Evolutionary conservation across 2,113 vertebrate species (phyloP), one percentile per base, ranked within the genome.

Genomic region (Athene cunicularia): DNA sequence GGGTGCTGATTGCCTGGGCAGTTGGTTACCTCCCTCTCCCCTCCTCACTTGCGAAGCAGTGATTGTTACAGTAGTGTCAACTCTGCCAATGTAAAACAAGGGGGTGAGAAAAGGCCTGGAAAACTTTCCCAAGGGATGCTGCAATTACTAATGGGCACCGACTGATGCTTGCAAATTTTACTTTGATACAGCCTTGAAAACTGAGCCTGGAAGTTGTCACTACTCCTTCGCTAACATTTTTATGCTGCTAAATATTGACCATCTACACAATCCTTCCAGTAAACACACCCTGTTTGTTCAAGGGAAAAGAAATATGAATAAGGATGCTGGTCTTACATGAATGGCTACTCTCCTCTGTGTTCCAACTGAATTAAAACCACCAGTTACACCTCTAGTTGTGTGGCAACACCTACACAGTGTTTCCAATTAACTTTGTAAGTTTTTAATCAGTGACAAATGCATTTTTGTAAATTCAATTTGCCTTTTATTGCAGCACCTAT

Each of bases 381-480:
- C 97, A 94, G 89, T 98, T 97, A 98, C 98, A 98, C 98, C 97
- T 98, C 98, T 35, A 98, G 98, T 97, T 98, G 98, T 98, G 98
- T 98, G 98, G 98, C 97, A 98, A 98, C 98, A 98, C 98, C 98
- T 98, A 97, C 94, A 90, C 88, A 88, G 98, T 98, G 98, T 98
- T 98, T 98, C 98, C 98, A 98, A 98, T 98, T 98, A 98, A 98
- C 98, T 98, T 98, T 98, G 98, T 98, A 98, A 97, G 98, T 98
- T 98, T 98, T 98, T 98, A 98, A 98, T 98, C 98, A 98, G 97
- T 97, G 98, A 98, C 98, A 98, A 98, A 98, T 98, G 98, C 98
- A 98, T 98, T 98, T 98, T 98, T 98, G 98, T 98, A 98, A 98
- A 98, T 98, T 98, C 98, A 98, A 98, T 98, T 98, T 98, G 97